These are phyloP conservation scores for Drosophila pandora DNA, from an alignment of 1,140 invertebrate genomes.

Conservation along the genomic window DNA sequence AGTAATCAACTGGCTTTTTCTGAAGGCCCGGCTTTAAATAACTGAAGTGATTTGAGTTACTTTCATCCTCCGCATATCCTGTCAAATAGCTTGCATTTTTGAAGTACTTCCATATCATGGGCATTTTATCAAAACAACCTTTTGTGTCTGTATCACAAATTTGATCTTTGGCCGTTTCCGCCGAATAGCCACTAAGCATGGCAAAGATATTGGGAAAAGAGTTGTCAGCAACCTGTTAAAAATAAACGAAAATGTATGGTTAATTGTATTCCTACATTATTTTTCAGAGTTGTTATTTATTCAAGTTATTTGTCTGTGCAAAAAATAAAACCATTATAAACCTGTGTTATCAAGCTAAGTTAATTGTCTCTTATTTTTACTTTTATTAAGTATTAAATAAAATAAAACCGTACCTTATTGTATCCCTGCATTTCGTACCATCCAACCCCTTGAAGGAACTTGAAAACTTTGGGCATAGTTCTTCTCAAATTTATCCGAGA, in stretches of 20 bases:
- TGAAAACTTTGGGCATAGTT: conserved; percentile 55
- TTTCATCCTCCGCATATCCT: conserved; percentile 90
- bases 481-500: conserved; percentile 74
- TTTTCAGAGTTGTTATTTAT: too few relatives aligned
- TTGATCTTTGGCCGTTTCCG: conserved; percentile 78
- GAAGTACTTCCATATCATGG: conserved; percentile 92
- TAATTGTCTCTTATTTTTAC: too few relatives aligned
- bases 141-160: conserved; percentile 85
- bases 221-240: conserved; percentile 87
- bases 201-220: conserved; percentile 93
- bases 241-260: not conserved
- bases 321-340: not conserved
- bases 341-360: too few relatives aligned
- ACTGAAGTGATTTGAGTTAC: conserved; percentile 90
- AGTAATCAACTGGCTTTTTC: conserved; percentile 92
- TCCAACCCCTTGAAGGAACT: conserved; percentile 27
- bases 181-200: conserved; percentile 87
- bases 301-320: not conserved
- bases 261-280: too few relatives aligned
- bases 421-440: conserved; percentile 69
- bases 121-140: conserved; percentile 86
- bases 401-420: conserved; percentile 41
- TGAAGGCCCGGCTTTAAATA: conserved; percentile 91
- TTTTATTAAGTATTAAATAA: too few relatives aligned
- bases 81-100: conserved; percentile 89